phyloP scores from a whole-genome alignment of 1,140 invertebrate genomes.

The Ganaspis sp. region DNA sequence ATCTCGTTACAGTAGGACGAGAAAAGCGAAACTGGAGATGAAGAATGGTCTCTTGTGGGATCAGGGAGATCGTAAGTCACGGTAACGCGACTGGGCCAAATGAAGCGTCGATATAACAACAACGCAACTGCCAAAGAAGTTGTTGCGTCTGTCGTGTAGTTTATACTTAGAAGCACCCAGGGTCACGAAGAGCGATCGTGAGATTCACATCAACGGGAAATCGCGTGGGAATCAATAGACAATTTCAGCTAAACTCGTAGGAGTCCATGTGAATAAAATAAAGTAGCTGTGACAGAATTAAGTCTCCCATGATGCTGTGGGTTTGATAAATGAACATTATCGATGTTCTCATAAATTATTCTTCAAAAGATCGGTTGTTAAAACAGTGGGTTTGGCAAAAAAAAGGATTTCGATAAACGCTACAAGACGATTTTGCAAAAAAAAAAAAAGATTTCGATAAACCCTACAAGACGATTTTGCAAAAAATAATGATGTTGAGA shows the following conservation, averaged over 20 bases:
- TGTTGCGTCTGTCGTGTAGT: constrained; percentile 53
- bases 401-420: too few relatives aligned
- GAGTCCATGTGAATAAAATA: constrained; percentile 8
- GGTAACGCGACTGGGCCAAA: constrained; percentile 65
- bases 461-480: too few relatives aligned
- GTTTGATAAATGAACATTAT: constrained; percentile 38
- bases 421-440: too few relatives aligned
- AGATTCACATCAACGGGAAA: constrained; percentile 34
- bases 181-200: constrained; percentile 25
- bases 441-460: too few relatives aligned
- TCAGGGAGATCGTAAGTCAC: constrained; percentile 59
- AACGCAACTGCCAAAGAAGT: constrained; percentile 61
- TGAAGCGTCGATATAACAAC: constrained; percentile 68
- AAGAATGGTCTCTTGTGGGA: constrained; percentile 38
- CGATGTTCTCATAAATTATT: not conserved
- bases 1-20: constrained; percentile 5
- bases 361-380: not conserved
- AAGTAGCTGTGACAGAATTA: not conserved
- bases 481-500: too few relatives aligned
- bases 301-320: constrained; percentile 35
- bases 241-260: not conserved
- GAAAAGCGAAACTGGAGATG: constrained; percentile 28
- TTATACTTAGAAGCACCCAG: constrained; percentile 56
- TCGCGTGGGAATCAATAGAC: constrained; percentile 47
- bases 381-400: too few relatives aligned